Base-by-base conservation (phyloP, 2,797 vertebrate genomes). In the Borostomias antarcticus region DNA sequence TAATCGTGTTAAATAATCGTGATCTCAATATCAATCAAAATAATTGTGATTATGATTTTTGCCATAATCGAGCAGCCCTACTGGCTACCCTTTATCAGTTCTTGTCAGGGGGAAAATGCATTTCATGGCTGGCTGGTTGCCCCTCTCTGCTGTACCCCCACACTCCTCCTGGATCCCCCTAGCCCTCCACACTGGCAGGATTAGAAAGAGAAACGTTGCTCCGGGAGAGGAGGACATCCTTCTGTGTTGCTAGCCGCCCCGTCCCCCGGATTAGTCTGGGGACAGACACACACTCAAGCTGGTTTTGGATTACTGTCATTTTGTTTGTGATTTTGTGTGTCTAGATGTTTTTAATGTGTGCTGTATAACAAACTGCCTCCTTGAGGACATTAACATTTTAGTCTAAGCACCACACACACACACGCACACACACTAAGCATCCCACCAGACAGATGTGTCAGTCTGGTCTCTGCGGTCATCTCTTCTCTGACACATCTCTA, bases 81-180 rank as follows among this genome's bases (percentile, higher is more conserved):
- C 64, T 70, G 29, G 67, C 79, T 79, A 83, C 76, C 78, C 81
- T 87, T 87, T 87, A 89, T 91, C 85, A 86, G 78, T 73, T 68
- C 82, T 80, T 76, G 89, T 82, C 87, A 75, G 85, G 76, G 78
- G 78, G 75, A 84, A 91, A 92, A 89, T 73, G 76, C 88, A 89
- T 85, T 86, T 82, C 82, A 89, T 58, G 85, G 76, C 82, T 79
- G 73, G 74, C 75, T 85, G 77, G 75, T n/a, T n/a, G 64, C 70
- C 72, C 64, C 69, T 66, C 62, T 69, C 54, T 63, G 5, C 60
- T 79, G 69, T 64, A 30, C 60, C 77, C 50, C 13, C 23, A 28
- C 0, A 9, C 51, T 21, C 26, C 6, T 78, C 77, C 83, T 82
- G 80, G 78, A 63, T 48, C 11, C 66, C 77, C 78, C 74, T 73